These are phyloP conservation scores for Invenusta paracnida DNA, from an alignment of 2,888 invertebrate species.

Conservation along the genomic window DNA sequence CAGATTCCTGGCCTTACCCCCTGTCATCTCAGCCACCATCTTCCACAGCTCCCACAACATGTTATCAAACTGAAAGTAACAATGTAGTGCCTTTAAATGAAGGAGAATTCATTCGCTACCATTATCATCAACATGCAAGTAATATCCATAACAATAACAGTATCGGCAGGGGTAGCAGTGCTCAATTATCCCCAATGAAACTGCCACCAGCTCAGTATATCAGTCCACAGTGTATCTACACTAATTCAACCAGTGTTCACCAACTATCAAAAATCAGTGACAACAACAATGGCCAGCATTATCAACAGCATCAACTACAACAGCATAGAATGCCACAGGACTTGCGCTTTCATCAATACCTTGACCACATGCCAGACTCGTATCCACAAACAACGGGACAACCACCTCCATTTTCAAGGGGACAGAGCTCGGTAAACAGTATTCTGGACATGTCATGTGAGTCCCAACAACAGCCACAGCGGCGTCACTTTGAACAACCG, in stretches of 20 bases:
- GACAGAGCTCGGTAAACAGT: background rate
- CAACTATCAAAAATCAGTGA: too few relatives aligned
- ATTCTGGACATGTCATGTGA: background rate
- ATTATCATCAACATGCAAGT: too few relatives aligned
- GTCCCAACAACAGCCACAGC: background rate
- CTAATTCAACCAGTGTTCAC: too few relatives aligned
- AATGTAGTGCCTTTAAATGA: too few relatives aligned
- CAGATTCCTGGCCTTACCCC: slow-evolving; percentile 2
- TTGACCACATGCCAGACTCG: background rate
- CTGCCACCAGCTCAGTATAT: too few relatives aligned
- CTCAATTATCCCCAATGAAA: too few relatives aligned
- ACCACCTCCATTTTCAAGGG: too few relatives aligned
- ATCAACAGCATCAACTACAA: background rate
- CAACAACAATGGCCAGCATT: background rate
- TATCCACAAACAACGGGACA: background rate
- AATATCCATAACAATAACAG: too few relatives aligned
- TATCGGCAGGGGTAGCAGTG: too few relatives aligned
- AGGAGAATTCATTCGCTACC: background rate
- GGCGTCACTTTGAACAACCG: background rate
- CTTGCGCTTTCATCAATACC: background rate
- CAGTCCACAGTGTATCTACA: too few relatives aligned
- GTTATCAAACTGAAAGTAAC: background rate
- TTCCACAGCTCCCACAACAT: background rate
- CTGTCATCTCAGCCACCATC: background rate
- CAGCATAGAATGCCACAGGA: background rate